Base-by-base conservation (phyloP, 2,113 vertebrate species). In the Bufo gargarizans region DNA sequence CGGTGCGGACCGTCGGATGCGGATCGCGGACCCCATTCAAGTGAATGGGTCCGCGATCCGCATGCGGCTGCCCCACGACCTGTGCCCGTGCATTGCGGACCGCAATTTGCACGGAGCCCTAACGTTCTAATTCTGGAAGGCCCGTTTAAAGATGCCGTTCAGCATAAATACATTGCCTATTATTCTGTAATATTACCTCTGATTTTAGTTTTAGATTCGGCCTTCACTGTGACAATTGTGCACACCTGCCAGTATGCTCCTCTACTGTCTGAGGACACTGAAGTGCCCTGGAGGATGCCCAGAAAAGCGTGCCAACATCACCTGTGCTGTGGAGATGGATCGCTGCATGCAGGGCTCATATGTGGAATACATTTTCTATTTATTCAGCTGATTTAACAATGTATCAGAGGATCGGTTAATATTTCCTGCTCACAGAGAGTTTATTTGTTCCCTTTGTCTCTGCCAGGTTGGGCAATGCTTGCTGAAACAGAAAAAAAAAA, bases 391-490 rank as follows among this genome's bases (percentile, higher is more conserved):
- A 78, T 61, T 77, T 86, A 59, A 77, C 71, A 63, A 49, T 65
- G 74, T 86, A 49, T 86, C 85, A 78, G 19, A 61, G 84, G 56
- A 76, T 58, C 11, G 16, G 55, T 77, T 85, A 45, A 85, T 85
- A 76, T 85, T 85, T 85, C 69, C 53, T 61, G 33, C 84, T 49
- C 45, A 22, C 69, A 19, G 83, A 55, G 53, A 76, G 49, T 58
- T 74, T 67, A 83, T 84, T 84, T 84, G 67, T 84, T 69, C 67
- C 59, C 47, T 33, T 19, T 71, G 82, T 71, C 5, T 84, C 45
- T 84, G 82, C 82, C 50, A 81, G 56, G 56, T 59, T 61, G 43
- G 78, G 55, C 78, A 45, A 81, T 61, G 78, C 56, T 16, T 50
- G 33, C 69, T 53, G 80, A 5, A 45, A 22, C 20, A 61, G 16